Percentiles rank a stretch among this genome's conserved stretches.
Conservation (phyloP, 2,113 vertebrate genomes). For the Acrocephalus kingi region DNA sequence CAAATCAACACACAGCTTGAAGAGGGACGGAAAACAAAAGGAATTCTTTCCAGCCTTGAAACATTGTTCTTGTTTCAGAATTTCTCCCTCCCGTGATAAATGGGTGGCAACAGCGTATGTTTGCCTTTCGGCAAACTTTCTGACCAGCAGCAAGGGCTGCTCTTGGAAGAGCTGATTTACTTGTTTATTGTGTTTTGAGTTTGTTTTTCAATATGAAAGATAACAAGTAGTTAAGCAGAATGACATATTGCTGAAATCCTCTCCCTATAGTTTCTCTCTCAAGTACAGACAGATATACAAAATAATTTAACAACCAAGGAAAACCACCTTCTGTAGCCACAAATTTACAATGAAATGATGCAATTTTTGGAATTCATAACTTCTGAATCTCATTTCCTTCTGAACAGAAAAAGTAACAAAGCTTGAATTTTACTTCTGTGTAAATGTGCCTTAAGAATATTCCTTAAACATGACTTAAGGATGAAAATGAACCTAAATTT, state of each 20-base stretch:
- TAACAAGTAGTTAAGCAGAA: background rate
- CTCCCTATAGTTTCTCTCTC: background rate
- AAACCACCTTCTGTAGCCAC: background rate
- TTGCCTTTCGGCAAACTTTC: background rate
- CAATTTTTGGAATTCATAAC: background rate
- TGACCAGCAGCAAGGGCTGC: background rate
- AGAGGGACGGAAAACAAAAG: background rate
- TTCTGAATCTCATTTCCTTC: background rate
- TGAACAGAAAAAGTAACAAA: background rate
- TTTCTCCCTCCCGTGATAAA: background rate
- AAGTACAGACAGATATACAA: background rate
- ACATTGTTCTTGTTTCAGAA: background rate
- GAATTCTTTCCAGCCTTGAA: background rate
- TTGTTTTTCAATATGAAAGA: background rate
- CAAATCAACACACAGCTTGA: background rate
- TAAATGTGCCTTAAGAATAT: fast-evolving
- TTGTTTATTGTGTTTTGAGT: background rate
- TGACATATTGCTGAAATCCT: background rate
- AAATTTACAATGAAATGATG: background rate
- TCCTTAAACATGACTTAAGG: background rate
- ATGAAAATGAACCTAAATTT: background rate
- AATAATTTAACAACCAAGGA: background rate
- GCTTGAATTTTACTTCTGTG: background rate
- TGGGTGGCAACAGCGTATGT: background rate
- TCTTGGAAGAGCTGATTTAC: background rate